A percentile compares a stretch with the other conserved stretches of the same genome.
Conservation (phyloP, 2,888 invertebrate species). For the Zele albiditarsus region DNA sequence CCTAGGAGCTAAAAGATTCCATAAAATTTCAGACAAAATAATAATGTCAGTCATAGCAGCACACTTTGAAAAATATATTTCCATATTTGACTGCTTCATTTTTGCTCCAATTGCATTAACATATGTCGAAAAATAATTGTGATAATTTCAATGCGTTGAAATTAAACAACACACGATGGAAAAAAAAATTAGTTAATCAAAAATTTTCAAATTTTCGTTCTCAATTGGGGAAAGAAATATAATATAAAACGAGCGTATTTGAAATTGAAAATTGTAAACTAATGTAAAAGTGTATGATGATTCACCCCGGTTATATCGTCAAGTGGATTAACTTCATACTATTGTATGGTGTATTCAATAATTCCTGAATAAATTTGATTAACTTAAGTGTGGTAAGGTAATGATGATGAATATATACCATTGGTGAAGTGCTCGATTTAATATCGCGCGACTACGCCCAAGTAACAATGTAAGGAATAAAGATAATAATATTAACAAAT, state of each 20-base stretch:
- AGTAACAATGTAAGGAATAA: neutral
- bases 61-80: neutral
- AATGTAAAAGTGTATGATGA: constrained; percentile 14
- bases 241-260: neutral
- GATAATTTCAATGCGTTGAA: no score
- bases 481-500: neutral
- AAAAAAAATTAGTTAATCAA: no score
- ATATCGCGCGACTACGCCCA: neutral
- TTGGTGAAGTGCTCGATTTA: neutral
- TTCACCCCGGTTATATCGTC: constrained; percentile 26
- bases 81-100: neutral
- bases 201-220: no score
- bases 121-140: no score
- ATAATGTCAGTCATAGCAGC: neutral
- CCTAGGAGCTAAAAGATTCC: neutral
- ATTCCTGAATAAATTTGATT: constrained; percentile 8
- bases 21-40: neutral
- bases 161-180: no score
- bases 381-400: neutral
- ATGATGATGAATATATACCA: constrained; percentile 1
- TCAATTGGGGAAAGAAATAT: neutral
- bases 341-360: neutral
- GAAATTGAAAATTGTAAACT: neutral
- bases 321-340: neutral
- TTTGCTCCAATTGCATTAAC: no score